Conservation (phyloP, 2,888 invertebrate genomes). For the Mesochorus sp. region DNA sequence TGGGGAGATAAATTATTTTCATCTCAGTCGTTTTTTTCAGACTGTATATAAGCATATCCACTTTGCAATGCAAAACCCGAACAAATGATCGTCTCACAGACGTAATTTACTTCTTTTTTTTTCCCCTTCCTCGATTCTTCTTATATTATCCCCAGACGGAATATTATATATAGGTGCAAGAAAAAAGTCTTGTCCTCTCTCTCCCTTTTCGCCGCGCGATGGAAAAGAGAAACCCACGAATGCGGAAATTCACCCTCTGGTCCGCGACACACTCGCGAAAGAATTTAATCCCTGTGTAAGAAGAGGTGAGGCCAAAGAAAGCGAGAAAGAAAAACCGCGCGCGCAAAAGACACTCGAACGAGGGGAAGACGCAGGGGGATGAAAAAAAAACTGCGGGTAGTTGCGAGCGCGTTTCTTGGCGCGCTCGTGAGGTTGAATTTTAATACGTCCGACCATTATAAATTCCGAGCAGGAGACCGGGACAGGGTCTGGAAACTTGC, state of each 20-base stretch:
- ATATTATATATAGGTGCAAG: background rate
- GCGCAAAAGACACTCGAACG: slow-evolving; percentile 29
- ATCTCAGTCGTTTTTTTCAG: background rate
- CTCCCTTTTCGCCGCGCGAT: slow-evolving; percentile 12
- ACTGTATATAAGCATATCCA: background rate
- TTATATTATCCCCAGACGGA: background rate
- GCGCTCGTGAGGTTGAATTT: slow-evolving; percentile 74
- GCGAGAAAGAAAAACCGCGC: background rate
- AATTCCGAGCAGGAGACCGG: slow-evolving; percentile 72
- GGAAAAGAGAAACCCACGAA: background rate
- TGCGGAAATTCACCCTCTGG: slow-evolving; percentile 10
- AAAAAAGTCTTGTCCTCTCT: slow-evolving; percentile 25
- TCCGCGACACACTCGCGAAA: slow-evolving; percentile 6
- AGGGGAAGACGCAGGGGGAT: slow-evolving; percentile 4
- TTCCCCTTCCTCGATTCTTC: background rate
- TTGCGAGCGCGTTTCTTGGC: slow-evolving; percentile 48
- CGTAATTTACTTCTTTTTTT: slow-evolving; percentile 27
- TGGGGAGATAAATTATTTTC: slow-evolving; percentile 1
- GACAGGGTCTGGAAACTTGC: slow-evolving; percentile 74
- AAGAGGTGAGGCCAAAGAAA: slow-evolving; percentile 6
- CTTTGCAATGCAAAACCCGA: slow-evolving; percentile 49
- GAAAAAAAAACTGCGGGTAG: slow-evolving; percentile 27
- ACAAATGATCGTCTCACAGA: slow-evolving; percentile 48
- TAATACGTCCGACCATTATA: slow-evolving; percentile 77
- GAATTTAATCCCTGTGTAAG: slow-evolving; percentile 7